These are phyloP conservation scores for Theropithecus gelada DNA, from an alignment of 2,113 vertebrate species.

Conservation along the genomic window DNA sequence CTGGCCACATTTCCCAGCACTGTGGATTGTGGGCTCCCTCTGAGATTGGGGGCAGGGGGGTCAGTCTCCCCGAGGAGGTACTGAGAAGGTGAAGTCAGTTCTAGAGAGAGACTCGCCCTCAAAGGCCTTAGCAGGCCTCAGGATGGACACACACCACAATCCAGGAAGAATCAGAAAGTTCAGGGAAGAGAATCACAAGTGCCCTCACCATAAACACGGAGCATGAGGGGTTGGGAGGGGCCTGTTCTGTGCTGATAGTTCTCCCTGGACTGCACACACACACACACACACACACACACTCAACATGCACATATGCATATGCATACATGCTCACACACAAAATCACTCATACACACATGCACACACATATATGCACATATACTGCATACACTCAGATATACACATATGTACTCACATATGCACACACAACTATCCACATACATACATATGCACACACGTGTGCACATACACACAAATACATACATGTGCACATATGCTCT, in stretches of 20 bases:
- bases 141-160: neutral
- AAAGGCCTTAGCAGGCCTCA: neutral
- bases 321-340: rapidly evolving
- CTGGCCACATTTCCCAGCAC: neutral
- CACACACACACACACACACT: no score
- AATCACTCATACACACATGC: no score
- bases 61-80: neutral
- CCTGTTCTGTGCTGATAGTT: neutral
- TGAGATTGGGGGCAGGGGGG: rapidly evolving
- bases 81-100: neutral
- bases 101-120: slow-evolving; percentile 18
- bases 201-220: neutral
- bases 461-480: no score
- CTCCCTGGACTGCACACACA: neutral
- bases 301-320: no score
- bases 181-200: neutral
- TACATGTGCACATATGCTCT: no score
- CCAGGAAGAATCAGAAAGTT: neutral
- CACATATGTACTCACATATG: no score
- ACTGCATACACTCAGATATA: no score
- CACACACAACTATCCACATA: no score
- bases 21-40: neutral
- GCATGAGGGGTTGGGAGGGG: neutral
- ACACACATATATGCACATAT: no score
- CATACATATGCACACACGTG: rapidly evolving